A percentile compares a stretch with the other conserved stretches of the same genome.
Evolutionary conservation across 2,113 vertebrate genomes (phyloP).

Genomic region (Myotis yumanensis): DNA sequence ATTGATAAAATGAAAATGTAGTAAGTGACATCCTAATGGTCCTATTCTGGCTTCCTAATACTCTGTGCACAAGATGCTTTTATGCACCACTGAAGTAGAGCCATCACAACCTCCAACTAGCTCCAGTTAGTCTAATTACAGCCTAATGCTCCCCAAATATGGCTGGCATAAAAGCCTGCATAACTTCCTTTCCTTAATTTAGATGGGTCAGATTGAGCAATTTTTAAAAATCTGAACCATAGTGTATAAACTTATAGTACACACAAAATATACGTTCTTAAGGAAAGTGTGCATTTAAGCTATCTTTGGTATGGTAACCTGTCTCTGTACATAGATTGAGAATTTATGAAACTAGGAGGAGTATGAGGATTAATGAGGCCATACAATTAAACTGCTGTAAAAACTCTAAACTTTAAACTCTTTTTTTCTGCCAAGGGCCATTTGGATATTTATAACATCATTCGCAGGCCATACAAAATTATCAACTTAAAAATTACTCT

Average conservation of each 20-base stretch:
- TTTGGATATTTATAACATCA: too few species aligned
- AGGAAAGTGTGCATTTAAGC: slow-evolving; percentile 23
- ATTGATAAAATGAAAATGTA: slow-evolving; percentile 79
- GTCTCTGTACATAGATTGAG: slow-evolving; percentile 13
- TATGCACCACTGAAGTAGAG: slow-evolving; percentile 67
- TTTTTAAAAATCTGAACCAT: slow-evolving; percentile 60
- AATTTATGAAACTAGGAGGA: slow-evolving; percentile 17
- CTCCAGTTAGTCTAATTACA: slow-evolving; percentile 74
- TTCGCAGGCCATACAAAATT: too few species aligned
- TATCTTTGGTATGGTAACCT: neutral
- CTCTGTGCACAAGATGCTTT: slow-evolving; percentile 69
- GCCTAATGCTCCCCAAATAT: slow-evolving; percentile 76
- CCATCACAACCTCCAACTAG: slow-evolving; percentile 65
- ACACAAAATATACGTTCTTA: slow-evolving; percentile 24
- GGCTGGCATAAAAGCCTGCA: slow-evolving; percentile 71
- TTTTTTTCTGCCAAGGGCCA: too few species aligned
- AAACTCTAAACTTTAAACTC: neutral
- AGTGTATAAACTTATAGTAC: neutral
- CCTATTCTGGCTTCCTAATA: slow-evolving; percentile 71
- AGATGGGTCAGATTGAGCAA: slow-evolving; percentile 49
- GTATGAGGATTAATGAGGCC: neutral
- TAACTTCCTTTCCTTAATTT: slow-evolving; percentile 66
- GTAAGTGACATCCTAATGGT: slow-evolving; percentile 79
- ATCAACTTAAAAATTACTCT: too few species aligned
- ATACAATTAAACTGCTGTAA: neutral